Evolutionary conservation across 2,113 vertebrate genomes (phyloP), one percentile per base, ranked within the genome.

Genomic region (Anarhynchus alexandrinus): DNA sequence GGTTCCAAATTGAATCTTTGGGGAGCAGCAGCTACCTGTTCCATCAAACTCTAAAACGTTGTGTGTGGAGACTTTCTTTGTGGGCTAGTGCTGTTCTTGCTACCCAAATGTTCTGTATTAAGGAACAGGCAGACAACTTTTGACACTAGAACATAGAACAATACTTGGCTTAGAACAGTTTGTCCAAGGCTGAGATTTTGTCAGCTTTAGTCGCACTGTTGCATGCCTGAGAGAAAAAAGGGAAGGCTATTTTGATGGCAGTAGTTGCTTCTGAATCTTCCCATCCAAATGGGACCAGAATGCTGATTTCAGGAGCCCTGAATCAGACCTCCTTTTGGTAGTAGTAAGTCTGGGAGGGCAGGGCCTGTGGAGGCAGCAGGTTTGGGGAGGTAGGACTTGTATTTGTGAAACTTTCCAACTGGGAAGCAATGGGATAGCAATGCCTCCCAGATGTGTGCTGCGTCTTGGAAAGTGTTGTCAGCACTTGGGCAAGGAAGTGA

Each of bases 191-290:
- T 79, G 82, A 88, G 38, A 81, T 94, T 91, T 81, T 6, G 0
- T 91, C 43, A 73, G 45, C 51, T 79, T 76, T 72, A 64, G 65
- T 82, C 51, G 4, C 23, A 15, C 14, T 43, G 8, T 52, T 86
- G 9, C 21, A 4, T 42, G 59, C 42, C 38, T 57, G 52, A 51
- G 20, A 91, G 38, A 52, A 72, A 29, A 43, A 43, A 80, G 38
- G 42, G 38, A 78, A 65, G 61, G 59, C 22, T 62, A 0, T 88
- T 90, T 64, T 72, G 61, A 26, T 86, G 36, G 55, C 36, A 71
- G n/a, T 43, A 59, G 42, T 58, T 80, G 62, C 74, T 95, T 71
- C 45, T 73, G 74, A 85, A 34, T 89, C 32, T 91, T 93, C 43
- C 42, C 6, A 15, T 73, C 3, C 8, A 49, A 45, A 19, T 19